Percentiles rank a stretch among this genome's conserved stretches.
Conservation (phyloP, 2,113 vertebrate genomes). For the Pelusios castaneus region DNA sequence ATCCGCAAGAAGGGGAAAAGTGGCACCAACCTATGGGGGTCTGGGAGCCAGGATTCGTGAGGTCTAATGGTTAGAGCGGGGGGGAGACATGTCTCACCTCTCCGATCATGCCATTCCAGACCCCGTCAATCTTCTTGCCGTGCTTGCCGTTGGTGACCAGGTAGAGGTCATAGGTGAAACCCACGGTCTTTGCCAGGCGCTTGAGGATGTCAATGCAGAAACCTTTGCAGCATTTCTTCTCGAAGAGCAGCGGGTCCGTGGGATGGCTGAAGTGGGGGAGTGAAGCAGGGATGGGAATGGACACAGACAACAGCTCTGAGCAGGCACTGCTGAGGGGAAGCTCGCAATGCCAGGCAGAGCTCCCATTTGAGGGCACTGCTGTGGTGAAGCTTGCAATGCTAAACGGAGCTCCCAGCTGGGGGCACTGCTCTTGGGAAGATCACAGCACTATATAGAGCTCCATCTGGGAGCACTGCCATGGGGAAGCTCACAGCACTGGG, state of each 20-base stretch:
- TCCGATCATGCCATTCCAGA: conserved; percentile 96
- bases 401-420: background rate
- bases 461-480: background rate
- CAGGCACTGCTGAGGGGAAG: background rate
- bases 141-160: conserved; percentile 93
- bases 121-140: conserved; percentile 89
- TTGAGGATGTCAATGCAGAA: conserved; percentile 98
- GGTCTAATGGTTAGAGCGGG: background rate
- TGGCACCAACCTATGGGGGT: background rate
- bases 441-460: background rate
- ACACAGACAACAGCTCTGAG: background rate
- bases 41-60: background rate
- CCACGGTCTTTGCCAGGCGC: conserved; percentile 89
- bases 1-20: background rate
- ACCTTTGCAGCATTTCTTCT: conserved; percentile 94
- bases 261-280: conserved; percentile 79
- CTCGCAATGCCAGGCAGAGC: background rate
- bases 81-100: conserved; percentile 80
- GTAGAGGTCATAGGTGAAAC: conserved; percentile 96
- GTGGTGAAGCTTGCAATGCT: no score
- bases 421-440: background rate
- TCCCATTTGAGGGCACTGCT: no score
- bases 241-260: conserved; percentile 83
- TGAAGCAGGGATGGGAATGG: background rate
- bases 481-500: background rate